phyloP scores from a whole-genome alignment of 2,888 invertebrate species.

The Lasioglossum leucozonium region DNA sequence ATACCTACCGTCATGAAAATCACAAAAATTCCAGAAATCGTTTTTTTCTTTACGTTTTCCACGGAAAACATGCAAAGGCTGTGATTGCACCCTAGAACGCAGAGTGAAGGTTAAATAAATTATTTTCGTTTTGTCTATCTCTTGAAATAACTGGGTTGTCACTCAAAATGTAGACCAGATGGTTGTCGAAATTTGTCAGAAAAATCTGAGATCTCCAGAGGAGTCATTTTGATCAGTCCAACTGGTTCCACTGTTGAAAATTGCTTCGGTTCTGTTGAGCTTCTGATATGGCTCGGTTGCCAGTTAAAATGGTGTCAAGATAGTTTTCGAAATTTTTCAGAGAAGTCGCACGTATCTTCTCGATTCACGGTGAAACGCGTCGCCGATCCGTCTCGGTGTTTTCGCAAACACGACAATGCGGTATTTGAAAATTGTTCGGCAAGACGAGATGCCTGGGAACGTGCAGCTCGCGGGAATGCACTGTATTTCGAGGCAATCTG shows the following conservation, averaged over 20 bases:
- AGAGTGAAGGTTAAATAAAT: too few species aligned
- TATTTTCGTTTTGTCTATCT: too few species aligned
- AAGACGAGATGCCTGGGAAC: conserved; percentile 34
- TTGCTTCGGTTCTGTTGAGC: neutral
- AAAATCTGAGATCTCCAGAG: neutral
- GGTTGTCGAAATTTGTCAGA: neutral
- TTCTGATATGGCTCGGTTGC: neutral
- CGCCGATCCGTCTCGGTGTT: neutral
- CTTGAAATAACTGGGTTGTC: neutral
- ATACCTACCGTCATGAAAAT: too few species aligned
- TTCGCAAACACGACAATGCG: conserved; percentile 29
- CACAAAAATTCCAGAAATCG: too few species aligned
- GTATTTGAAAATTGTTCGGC: conserved; percentile 54
- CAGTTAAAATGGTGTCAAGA: neutral
- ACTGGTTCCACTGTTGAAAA: neutral
- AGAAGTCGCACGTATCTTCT: neutral
- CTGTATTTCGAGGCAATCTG: conserved; percentile 47
- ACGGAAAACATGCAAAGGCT: too few species aligned
- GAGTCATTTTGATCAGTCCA: neutral
- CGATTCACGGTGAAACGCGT: neutral
- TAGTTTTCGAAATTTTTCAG: neutral
- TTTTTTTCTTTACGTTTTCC: too few species aligned
- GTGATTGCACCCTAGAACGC: too few species aligned
- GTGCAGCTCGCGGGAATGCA: conserved; percentile 39
- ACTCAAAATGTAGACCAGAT: neutral